These are phyloP conservation scores for Polyommatus iphigenia DNA, from an alignment of 2,888 invertebrate genomes.

Conservation along the genomic window DNA sequence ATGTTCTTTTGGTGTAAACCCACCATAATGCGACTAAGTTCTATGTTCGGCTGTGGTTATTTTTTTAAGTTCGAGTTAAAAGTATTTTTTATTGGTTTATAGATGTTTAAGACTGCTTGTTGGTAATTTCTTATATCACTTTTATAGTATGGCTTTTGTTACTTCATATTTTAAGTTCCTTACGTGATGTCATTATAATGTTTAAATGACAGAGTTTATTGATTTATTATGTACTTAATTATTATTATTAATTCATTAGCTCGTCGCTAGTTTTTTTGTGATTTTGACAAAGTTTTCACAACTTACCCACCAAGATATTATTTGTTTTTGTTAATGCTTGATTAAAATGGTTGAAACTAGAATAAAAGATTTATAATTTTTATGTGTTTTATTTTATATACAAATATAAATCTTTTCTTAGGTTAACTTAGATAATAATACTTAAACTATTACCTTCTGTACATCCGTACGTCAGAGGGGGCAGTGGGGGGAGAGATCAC, in stretches of 20 bases:
- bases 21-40: too few species aligned
- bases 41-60: too few species aligned
- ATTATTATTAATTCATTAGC: background rate
- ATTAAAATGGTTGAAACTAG: conserved; percentile 33
- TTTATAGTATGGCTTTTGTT: background rate
- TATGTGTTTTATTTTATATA: conserved; percentile 69
- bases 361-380: conserved; percentile 45
- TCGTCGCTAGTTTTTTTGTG: background rate
- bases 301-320: background rate
- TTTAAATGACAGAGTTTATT: background rate
- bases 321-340: background rate
- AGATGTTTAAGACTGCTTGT: background rate
- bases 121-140: background rate
- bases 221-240: background rate
- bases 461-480: conserved; percentile 62
- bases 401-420: conserved; percentile 73
- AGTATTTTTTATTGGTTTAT: background rate
- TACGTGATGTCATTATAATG: background rate
- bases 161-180: background rate
- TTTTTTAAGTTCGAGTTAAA: too few species aligned
- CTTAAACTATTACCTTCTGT: conserved; percentile 65
- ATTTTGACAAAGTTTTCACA: background rate
- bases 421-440: conserved; percentile 65
- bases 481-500: conserved; percentile 61
- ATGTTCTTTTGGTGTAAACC: too few species aligned